Evolutionary conservation across 1,140 invertebrate species (phyloP), one percentile per base, ranked within the genome.

Genomic region (Drosophila setifemur): DNA sequence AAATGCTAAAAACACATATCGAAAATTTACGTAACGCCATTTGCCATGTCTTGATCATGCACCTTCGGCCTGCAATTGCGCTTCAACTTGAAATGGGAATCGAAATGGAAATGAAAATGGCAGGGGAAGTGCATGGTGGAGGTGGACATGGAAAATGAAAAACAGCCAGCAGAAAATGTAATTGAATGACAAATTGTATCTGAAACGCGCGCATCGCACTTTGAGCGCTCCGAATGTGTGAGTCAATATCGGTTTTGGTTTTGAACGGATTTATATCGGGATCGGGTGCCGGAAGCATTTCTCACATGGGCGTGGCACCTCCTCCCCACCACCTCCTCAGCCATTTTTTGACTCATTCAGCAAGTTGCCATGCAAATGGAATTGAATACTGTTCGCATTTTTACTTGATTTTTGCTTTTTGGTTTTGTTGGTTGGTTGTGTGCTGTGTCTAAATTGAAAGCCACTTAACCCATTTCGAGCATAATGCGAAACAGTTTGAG

Each of bases 391-490:
- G 25, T 71, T 70, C 52, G 37, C 73, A 72, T 58, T 57, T 43
- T 42, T n/a, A n/a, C n/a, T n/a, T n/a, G n/a, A n/a, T n/a, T n/a
- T n/a, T n/a, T n/a, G n/a, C n/a, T n/a, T n/a, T n/a, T n/a, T n/a
- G n/a, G n/a, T n/a, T n/a, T n/a, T n/a, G n/a, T n/a, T n/a, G n/a
- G n/a, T n/a, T n/a, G n/a, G n/a, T 39, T 61, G 29, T 44, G 28
- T 9, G n/a, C 8, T 29, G 21, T 73, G 29, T 83, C 55, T 55
- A 73, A 74, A 79, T 86, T 79, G 66, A 86, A 86, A 85, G 76
- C 66, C 81, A 85, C 79, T 85, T 85, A 85, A 86, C 79, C 79
- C 71, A 85, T 81, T 85, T 85, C 40, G 49, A 63, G 71, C 74
- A 85, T 83, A 83, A 79, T 83, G 78, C 79, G 66, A 79, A 83